A percentile compares a stretch with the other conserved stretches of the same genome.
These are phyloP conservation scores for Phyllostomus hastatus DNA, from an alignment of 2,113 vertebrate genomes.

Conservation along the genomic window DNA sequence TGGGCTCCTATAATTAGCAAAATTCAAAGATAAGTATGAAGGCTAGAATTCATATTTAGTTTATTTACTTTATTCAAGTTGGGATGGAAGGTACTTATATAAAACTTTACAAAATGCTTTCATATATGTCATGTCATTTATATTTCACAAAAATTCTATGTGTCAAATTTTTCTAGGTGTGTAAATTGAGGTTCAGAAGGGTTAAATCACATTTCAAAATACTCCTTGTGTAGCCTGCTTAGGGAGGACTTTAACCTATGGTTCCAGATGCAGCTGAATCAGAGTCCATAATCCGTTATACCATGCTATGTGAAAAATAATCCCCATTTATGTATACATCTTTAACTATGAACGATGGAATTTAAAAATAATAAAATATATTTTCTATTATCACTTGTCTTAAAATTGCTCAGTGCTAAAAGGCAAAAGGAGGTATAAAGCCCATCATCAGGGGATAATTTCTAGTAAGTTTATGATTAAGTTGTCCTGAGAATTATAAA, in stretches of 20 bases:
- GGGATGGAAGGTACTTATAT: neutral
- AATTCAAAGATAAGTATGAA: neutral
- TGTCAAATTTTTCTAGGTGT: neutral
- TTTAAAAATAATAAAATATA: neutral
- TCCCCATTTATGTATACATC: neutral
- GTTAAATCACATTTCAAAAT: neutral
- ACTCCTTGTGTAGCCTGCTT: neutral
- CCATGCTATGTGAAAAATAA: neutral
- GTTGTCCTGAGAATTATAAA: neutral
- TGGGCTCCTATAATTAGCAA: neutral
- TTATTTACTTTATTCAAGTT: neutral
- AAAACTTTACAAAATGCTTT: neutral
- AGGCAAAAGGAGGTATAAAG: neutral
- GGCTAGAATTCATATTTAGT: neutral
- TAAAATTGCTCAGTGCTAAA: slow-evolving; percentile 13
- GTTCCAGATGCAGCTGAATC: neutral
- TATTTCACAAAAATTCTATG: neutral
- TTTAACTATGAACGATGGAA: neutral
- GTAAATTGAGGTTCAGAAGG: neutral
- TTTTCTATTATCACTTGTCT: slow-evolving; percentile 2
- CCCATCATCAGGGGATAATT: neutral
- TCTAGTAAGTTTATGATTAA: slow-evolving; percentile 9
- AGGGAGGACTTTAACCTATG: neutral
- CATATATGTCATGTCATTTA: neutral
- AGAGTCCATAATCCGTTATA: neutral